Evolutionary conservation across 1,140 invertebrate genomes (phyloP).

Genomic region (Scaptomyza graminum): DNA sequence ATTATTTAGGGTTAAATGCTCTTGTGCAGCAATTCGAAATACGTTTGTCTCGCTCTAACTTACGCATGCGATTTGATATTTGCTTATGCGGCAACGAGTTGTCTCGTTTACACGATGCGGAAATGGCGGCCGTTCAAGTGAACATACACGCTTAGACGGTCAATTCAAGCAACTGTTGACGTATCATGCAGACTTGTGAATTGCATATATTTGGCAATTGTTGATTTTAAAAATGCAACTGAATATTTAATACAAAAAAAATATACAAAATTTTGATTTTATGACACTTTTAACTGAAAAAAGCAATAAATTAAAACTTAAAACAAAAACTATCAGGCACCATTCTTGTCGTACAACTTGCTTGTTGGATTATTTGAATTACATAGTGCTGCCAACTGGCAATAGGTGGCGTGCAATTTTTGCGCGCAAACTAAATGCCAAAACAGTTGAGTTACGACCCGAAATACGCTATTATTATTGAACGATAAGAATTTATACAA

Average conservation of each 20-base stretch:
- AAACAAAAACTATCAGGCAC: background rate
- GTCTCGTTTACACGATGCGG: slow-evolving; percentile 47
- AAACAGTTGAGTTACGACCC: background rate
- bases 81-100: slow-evolving; percentile 20
- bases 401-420: slow-evolving; percentile 11
- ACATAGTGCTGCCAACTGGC: background rate
- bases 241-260: background rate
- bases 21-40: slow-evolving; percentile 25
- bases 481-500: slow-evolving; percentile 28
- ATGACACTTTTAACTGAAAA: background rate
- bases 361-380: no score
- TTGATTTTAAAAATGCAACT: background rate
- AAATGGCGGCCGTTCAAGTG: slow-evolving; percentile 60
- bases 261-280: background rate
- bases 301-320: background rate
- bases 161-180: slow-evolving; percentile 6
- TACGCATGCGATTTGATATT: slow-evolving; percentile 14
- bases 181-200: background rate
- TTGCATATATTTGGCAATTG: background rate
- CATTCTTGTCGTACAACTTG: background rate
- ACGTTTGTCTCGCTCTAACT: slow-evolving; percentile 37
- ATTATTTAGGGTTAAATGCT: slow-evolving; percentile 78
- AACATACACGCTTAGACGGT: slow-evolving; percentile 34
- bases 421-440: slow-evolving; percentile 8
- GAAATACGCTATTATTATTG: slow-evolving; percentile 5